Conservation (phyloP, 2,888 invertebrate genomes). For the Embidobia sp. region DNA sequence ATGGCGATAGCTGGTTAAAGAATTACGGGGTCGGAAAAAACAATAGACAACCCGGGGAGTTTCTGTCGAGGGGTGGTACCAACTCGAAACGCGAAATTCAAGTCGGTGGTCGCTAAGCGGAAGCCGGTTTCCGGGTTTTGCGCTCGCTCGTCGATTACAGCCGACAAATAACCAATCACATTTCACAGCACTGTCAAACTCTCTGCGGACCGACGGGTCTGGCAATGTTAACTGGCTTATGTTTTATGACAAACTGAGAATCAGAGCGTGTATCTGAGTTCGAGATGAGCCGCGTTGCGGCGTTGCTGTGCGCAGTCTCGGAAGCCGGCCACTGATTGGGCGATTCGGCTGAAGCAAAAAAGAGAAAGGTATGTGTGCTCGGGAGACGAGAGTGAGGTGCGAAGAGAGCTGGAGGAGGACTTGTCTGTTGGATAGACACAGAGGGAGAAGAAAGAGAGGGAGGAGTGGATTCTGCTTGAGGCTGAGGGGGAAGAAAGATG, state of each 20-base stretch:
- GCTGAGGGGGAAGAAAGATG: slow-evolving; percentile 18
- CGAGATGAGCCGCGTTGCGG: slow-evolving; percentile 8
- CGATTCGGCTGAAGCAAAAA: slow-evolving; percentile 41
- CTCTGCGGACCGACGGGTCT: not conserved
- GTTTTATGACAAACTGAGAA: slow-evolving; percentile 53
- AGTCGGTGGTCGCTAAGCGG: slow-evolving; percentile 46
- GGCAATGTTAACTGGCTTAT: slow-evolving; percentile 14
- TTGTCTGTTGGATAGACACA: not conserved
- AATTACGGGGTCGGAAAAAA: too few species aligned
- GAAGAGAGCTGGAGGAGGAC: slow-evolving; percentile 35
- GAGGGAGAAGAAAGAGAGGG: not conserved
- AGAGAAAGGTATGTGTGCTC: slow-evolving; percentile 58
- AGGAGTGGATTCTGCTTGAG: not conserved
- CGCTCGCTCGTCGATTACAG: not conserved
- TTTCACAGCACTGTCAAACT: slow-evolving; percentile 48
- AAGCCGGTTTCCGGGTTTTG: slow-evolving; percentile 45
- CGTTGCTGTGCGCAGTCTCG: slow-evolving; percentile 43
- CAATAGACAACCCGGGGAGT: too few species aligned
- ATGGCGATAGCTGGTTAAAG: too few species aligned
- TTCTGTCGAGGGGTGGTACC: too few species aligned
- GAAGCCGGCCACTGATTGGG: slow-evolving; percentile 49
- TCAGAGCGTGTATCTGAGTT: slow-evolving; percentile 20
- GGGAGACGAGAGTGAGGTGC: slow-evolving; percentile 26
- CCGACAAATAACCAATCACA: slow-evolving; percentile 42
- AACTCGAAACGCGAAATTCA: slow-evolving; percentile 16